These are phyloP conservation scores for Acinonyx jubatus DNA, from an alignment of 2,113 vertebrate genomes.

Conservation along the genomic window DNA sequence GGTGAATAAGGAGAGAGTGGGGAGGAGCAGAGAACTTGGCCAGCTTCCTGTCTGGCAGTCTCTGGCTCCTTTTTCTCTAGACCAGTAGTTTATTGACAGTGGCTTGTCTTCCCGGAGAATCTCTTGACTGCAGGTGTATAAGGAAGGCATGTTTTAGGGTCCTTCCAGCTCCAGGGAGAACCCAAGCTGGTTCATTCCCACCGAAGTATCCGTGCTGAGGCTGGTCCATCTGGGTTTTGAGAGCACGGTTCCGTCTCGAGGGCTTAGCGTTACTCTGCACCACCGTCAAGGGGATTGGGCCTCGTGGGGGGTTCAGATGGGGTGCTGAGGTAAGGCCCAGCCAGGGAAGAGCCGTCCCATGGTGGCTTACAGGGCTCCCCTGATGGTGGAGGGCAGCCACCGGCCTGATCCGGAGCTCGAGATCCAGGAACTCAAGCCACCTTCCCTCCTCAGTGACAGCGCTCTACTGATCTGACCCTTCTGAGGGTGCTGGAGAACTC, in stretches of 20 bases:
- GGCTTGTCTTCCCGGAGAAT: background rate
- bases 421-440: too few species aligned
- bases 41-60: background rate
- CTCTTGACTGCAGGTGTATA: background rate
- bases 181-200: background rate
- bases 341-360: too few species aligned
- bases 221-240: background rate
- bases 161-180: background rate
- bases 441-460: background rate
- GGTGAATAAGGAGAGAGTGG: background rate
- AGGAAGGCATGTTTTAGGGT: background rate
- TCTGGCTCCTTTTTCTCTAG: background rate
- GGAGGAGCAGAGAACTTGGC: accelerated
- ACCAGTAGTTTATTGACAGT: background rate
- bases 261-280: background rate
- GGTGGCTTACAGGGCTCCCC: accelerated
- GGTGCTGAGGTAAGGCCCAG: background rate
- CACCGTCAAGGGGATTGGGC: background rate
- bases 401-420: too few species aligned
- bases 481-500: background rate
- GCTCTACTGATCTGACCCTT: background rate
- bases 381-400: too few species aligned
- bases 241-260: background rate
- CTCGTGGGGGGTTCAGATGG: background rate
- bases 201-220: background rate